Evolutionary conservation across 2,888 invertebrate species (phyloP), one percentile per base, ranked within the genome.

Genomic region (Microchrysa polita): DNA sequence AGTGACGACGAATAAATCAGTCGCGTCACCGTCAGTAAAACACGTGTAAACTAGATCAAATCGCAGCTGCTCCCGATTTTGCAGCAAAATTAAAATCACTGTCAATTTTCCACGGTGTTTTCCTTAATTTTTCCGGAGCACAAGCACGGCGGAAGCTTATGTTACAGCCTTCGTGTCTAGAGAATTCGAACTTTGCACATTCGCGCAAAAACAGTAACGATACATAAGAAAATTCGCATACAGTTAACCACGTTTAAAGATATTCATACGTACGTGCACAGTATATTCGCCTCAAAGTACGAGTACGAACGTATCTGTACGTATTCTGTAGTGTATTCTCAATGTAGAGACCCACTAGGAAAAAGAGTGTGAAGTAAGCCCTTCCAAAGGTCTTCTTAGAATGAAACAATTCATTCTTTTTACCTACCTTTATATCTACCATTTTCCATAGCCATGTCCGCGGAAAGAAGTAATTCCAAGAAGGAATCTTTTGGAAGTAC

Each of bases 151-250:
- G 74, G 72, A 77, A 78, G 77, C 77, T 77, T 78, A 77, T 76
- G 77, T 77, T 77, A 77, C 77, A 77, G 78, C 78, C 78, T 78
- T 77, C 77, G 77, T 77, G 76, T 79, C 77, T 77, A 76, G 76
- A 76, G 76, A 76, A 77, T 77, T 67, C 23, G 57, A 75, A n/a
- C 75, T 72, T 59, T 76, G 59, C 59, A 59, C 12, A 48, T n/a
- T 4, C 48, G 48, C 48, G 48, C 48, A 48, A 48, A 48, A 48
- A 48, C 48, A 48, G 2, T 7, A 2, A n/a, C 48, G 48, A 10
- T 12, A 48, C 48, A 5, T 48, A n/a, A 48, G 48, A 48, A 48
- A 4, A 12, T n/a, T 48, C 14, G 12, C 48, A 48, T 4, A 12
- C 48, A 10, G 48, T n/a, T 7, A 48, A n/a, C 48, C 48, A n/a